phyloP scores from a whole-genome alignment of 2,888 invertebrate species.

The Sphaerophoria rueppellii region DNA sequence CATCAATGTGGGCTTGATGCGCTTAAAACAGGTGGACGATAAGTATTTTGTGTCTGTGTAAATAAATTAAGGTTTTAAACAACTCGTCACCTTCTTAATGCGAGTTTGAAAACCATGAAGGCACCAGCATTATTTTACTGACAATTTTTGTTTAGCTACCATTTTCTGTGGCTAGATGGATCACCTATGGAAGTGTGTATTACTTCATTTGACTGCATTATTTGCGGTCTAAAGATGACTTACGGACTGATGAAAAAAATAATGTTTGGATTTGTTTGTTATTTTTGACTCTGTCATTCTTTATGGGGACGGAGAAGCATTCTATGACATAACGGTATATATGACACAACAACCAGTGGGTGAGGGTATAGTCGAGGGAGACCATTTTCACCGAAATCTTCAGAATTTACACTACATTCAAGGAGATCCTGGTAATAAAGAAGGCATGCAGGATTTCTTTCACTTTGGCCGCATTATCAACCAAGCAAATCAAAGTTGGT shows the following conservation, averaged over 20 bases:
- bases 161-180: constrained; percentile 38
- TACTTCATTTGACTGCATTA: constrained; percentile 2
- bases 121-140: constrained; percentile 51
- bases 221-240: not conserved
- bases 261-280: not conserved
- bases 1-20: constrained; percentile 19
- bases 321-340: too few relatives aligned
- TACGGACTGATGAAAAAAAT: not conserved
- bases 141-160: constrained; percentile 47
- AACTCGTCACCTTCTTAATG: constrained; percentile 37
- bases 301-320: too few relatives aligned
- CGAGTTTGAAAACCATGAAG: constrained; percentile 56
- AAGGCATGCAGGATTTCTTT: too few relatives aligned
- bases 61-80: not conserved
- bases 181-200: constrained; percentile 22
- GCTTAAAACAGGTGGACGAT: constrained; percentile 3
- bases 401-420: too few relatives aligned
- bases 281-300: too few relatives aligned
- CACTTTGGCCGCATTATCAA: too few relatives aligned
- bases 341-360: too few relatives aligned
- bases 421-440: too few relatives aligned
- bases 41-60: not conserved
- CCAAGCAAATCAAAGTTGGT: too few relatives aligned
- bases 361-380: too few relatives aligned
- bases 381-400: too few relatives aligned